Evolutionary conservation across 2,113 vertebrate species (phyloP).

Genomic region (Pontoporia blainvillei): DNA sequence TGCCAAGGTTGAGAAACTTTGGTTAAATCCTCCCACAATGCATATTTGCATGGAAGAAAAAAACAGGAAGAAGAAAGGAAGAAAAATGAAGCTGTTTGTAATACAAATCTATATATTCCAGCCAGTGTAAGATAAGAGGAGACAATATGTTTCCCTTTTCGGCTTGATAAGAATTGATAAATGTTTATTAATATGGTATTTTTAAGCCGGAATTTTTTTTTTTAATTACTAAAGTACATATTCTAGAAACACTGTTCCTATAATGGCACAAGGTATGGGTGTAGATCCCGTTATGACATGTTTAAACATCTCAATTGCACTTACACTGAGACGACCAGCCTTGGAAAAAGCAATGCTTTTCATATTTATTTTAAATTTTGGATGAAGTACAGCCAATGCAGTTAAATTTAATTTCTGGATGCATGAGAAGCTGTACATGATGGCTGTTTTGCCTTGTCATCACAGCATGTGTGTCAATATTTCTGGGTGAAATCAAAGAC

Average conservation of each 20-base stretch:
- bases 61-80: background rate
- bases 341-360: slow-evolving; percentile 37
- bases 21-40: background rate
- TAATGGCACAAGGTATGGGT: background rate
- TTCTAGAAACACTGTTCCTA: background rate
- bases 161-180: slow-evolving; percentile 41
- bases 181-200: slow-evolving; percentile 50
- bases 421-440: background rate
- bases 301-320: slow-evolving; percentile 24
- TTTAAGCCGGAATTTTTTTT: background rate
- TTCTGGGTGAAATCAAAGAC: slow-evolving; percentile 55
- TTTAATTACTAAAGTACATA: background rate
- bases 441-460: slow-evolving; percentile 46
- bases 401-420: slow-evolving; percentile 60
- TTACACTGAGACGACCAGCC: slow-evolving; percentile 9
- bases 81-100: slow-evolving; percentile 9
- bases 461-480: slow-evolving; percentile 62
- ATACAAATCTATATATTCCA: background rate
- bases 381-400: slow-evolving; percentile 46
- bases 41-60: background rate
- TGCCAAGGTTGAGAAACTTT: background rate
- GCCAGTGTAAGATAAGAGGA: slow-evolving; percentile 6
- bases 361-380: slow-evolving; percentile 65
- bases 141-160: slow-evolving; percentile 22
- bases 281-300: background rate